These are phyloP conservation scores for Drosophila demipolita DNA, from an alignment of 2,888 invertebrate species.

Conservation along the genomic window DNA sequence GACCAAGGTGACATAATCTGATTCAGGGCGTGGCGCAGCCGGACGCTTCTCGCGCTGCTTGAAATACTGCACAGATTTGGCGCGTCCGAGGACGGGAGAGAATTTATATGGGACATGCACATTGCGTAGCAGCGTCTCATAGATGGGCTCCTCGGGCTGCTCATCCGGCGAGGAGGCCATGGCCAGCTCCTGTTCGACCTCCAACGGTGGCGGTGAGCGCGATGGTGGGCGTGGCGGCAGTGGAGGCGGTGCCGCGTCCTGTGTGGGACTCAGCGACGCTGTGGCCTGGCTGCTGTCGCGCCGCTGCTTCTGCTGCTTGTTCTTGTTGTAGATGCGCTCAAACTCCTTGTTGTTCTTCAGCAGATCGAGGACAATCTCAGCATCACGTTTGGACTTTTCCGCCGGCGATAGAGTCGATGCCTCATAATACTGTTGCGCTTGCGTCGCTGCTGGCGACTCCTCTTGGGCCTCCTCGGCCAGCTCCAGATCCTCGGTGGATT, in stretches of 20 bases:
- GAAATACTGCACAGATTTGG: constrained; percentile 81
- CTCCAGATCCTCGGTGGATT: constrained; percentile 87
- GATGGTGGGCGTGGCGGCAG: constrained; percentile 84
- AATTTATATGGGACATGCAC: constrained; percentile 85
- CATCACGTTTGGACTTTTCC: constrained; percentile 88
- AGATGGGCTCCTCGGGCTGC: constrained; percentile 81
- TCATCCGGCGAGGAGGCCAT: constrained; percentile 9
- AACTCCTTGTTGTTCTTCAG: constrained; percentile 93
- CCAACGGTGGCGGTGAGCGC: constrained; percentile 83
- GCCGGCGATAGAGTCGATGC: constrained; percentile 84
- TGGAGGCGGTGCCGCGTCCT: constrained; percentile 61
- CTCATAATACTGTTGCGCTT: constrained; percentile 43
- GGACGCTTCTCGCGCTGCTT: constrained; percentile 71
- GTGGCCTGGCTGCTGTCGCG: constrained; percentile 73
- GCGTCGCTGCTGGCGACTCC: constrained; percentile 23
- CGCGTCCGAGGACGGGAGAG: constrained; percentile 83
- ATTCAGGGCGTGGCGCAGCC: constrained; percentile 80
- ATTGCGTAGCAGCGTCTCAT: constrained; percentile 84
- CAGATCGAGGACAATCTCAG: constrained; percentile 90
- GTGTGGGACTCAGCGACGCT: constrained; percentile 53
- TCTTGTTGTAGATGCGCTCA: constrained; percentile 91
- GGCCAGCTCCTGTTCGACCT: constrained; percentile 66
- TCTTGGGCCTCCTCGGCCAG: constrained; percentile 63
- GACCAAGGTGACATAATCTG: constrained; percentile 84
- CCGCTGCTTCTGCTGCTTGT: constrained; percentile 88